Base-by-base conservation (phyloP, 2,888 invertebrate genomes). In the Eristalis intricaria region DNA sequence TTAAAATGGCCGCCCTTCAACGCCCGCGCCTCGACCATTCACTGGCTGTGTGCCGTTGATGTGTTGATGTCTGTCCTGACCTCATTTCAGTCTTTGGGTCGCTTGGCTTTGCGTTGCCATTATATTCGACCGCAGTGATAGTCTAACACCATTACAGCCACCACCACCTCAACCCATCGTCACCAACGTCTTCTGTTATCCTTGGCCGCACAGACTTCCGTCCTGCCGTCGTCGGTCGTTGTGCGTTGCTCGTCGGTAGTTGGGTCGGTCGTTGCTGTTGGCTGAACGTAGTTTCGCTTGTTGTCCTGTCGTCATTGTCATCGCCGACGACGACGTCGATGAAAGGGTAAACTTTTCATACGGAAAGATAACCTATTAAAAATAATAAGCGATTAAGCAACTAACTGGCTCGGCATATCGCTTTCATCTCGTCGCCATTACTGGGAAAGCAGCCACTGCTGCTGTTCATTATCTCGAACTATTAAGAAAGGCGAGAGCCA, bases 301-400 rank as follows among this genome's bases (percentile, higher is more conserved):
- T 50, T 50, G n/a, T 50, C 19, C 50, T 50, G 50, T 19, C 50
- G 29, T 5, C 63, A 26, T 22, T 26, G 50, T 50, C 50, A 38
- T 38, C 38, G 50, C n/a, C 50, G 61, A 3, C n/a, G 43, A 19
- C 43, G 43, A 19, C n/a, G 61, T 29, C 38, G 70, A 79, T 63
- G 75, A 87, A 79, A 84, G 87, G 87, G 76, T 84, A 79, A 87
- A 87, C 84, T 87, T 86, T 87, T 87, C 84, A 78, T 87, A 75
- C 79, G 76, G 64, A 73, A 84, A 87, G 79, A 87, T 84, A 83
- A 87, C 83, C 87, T 84, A 87, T 87, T 87, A 87, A 87, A 87
- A 87, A 87, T 87, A 84, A 87, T 87, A 87, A 87, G 84, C 87
- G 84, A 87, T 87, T 87, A 87, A 84, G 87, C 84, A 84, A 87